Base-by-base conservation (phyloP, 2,888 invertebrate genomes). In the Nomada goodeniana region DNA sequence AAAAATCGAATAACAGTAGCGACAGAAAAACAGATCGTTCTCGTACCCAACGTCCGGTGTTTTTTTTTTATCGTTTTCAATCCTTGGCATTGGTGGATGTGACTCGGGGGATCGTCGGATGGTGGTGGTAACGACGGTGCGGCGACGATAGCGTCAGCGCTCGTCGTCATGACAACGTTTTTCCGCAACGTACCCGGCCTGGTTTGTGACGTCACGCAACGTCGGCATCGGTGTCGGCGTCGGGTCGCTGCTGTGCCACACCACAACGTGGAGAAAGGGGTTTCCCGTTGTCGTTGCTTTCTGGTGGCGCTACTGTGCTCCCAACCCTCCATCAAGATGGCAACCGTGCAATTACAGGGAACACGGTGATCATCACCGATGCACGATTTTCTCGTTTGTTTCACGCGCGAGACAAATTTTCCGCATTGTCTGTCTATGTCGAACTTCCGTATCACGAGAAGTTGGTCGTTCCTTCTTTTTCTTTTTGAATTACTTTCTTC, bases 111-210 rank as follows among this genome's bases (percentile, higher is more conserved):
- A 69, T 70, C 55, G 59, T 52, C 72, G 72, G 64, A 73, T 73
- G 74, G 79, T 57, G 70, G 78, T 76, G 83, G 78, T 71, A 77
- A 82, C 80, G 76, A 64, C 76, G 79, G 79, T 76, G 78, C 79
- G 74, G 80, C 78, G 83, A 76, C 80, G 76, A 78, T 89, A 88
- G 88, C 88, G 88, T 90, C 90, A 89, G 90, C 89, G 88, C 86
- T 89, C 88, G 92, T 92, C 88, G 90, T 89, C 91, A 92, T 92
- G 92, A 89, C 92, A 89, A 92, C 92, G 90, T 92, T 92, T 92
- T 92, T 91, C 92, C 92, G 92, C 92, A 92, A 92, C 91, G 92
- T 92, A 89, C 91, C 91, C 91, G 91, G 92, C 91, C 92, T 91
- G 90, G 91, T 91, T 92, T 87, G 89, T 92, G 92, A 92, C 92